Evolutionary conservation across 2,888 invertebrate species (phyloP), one percentile per base, ranked within the genome.

Genomic region (Apotomis turbidana): DNA sequence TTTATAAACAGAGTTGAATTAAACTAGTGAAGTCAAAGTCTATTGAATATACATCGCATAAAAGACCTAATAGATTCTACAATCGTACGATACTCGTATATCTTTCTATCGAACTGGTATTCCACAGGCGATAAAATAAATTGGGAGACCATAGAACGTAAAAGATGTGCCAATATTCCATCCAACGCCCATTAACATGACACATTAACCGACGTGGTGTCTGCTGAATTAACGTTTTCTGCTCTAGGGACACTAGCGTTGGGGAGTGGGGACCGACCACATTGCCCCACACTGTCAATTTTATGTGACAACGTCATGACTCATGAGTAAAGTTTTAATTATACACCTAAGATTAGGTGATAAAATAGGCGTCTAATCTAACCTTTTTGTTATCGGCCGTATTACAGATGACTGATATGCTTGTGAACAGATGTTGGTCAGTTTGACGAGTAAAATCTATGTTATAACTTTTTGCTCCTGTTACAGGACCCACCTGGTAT

Each of bases 111-210:
- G 76, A 77, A 81, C 83, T 81, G 78, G 79, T 68, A 72, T 68
- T 58, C 76, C 77, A 81, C 83, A 81, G 78, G 79, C 76, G 75
- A 85, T 87, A 85, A 86, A 87, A 87, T 86, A 88, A 87, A 87
- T 85, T 83, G 85, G 81, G 81, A 83, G 83, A 82, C 83, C 86
- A 87, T 87, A 86, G 87, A 87, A 85, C 83, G 82, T 81, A 81
- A 84, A 81, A 81, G 79, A 72, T 63, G 63, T 59, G 63, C 84
- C 81, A 78, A 86, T 89, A 88, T 87, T 86, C 88, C 82, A 88
- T 82, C 80, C 76, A 78, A 74, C 72, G 77, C 74, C 79, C 78
- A 88, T 90, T 90, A 89, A 86, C 85, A 87, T 87, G 88, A 87
- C 88, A 88, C 85, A 86, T 86, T 86, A 85, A 85, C 87, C 83